These are phyloP conservation scores for Falco cherrug DNA, from an alignment of 2,797 vertebrate genomes.

Conservation along the genomic window DNA sequence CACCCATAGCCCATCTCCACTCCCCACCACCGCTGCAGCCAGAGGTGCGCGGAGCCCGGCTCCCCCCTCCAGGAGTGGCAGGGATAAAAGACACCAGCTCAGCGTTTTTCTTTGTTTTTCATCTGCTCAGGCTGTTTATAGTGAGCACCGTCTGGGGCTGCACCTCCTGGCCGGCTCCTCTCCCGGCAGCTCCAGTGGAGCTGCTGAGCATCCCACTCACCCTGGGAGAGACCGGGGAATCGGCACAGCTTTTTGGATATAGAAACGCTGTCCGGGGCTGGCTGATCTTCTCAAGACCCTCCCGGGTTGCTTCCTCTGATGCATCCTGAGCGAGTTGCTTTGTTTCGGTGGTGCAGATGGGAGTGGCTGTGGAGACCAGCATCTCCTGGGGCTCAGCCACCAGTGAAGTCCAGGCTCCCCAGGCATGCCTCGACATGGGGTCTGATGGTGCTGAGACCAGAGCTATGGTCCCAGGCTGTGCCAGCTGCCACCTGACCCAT, in stretches of 20 bases:
- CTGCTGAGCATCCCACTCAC: not conserved
- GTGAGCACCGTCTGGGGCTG: not conserved
- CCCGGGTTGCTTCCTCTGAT: not conserved
- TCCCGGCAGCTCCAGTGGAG: accelerated
- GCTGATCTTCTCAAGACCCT: not conserved
- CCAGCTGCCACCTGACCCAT: accelerated
- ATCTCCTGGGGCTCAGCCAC: not conserved
- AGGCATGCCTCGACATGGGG: accelerated
- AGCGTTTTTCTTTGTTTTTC: slow-evolving; percentile 68
- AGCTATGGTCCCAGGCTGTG: not conserved
- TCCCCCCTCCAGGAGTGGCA: not conserved
- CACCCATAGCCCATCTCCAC: accelerated
- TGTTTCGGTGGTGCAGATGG: slow-evolving; percentile 40
- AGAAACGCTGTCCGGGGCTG: not conserved
- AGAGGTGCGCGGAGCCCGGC: not conserved
- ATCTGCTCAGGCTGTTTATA: slow-evolving; percentile 27
- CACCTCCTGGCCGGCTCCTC: not conserved
- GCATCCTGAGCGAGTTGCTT: not conserved
- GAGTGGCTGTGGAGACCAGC: slow-evolving; percentile 35
- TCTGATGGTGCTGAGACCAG: not conserved
- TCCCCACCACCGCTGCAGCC: accelerated
- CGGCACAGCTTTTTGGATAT: accelerated
- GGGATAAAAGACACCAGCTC: slow-evolving; percentile 56
- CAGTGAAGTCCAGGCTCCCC: not conserved
- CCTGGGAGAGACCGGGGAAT: not conserved